These are phyloP conservation scores for Scaptomyza graminum DNA, from an alignment of 1,140 invertebrate species.

Conservation along the genomic window DNA sequence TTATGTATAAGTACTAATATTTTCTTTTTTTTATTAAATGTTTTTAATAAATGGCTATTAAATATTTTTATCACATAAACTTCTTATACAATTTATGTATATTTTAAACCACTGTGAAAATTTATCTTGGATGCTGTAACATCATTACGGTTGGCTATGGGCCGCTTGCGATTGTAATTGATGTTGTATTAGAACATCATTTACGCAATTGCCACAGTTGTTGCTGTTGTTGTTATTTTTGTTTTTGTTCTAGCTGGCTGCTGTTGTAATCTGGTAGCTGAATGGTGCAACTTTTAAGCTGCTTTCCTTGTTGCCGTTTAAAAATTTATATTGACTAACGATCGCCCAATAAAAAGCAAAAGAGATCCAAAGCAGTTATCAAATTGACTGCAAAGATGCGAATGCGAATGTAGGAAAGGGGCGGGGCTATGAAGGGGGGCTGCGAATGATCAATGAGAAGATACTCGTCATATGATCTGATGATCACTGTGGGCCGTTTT, in stretches of 20 bases:
- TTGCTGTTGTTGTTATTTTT: conserved; percentile 36
- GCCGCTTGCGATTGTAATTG: conserved; percentile 80
- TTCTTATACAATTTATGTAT: neutral
- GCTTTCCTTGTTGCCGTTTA: conserved; percentile 34
- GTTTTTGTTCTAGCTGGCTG: conserved; percentile 1
- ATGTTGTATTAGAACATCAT: conserved; percentile 82
- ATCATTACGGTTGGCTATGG: conserved; percentile 75
- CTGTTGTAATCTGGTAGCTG: conserved; percentile 38
- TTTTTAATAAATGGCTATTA: too few species aligned
- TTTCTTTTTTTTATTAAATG: too few species aligned
- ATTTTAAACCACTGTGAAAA: conserved; percentile 21
- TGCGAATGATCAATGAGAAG: conserved; percentile 32
- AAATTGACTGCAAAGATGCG: conserved; percentile 19
- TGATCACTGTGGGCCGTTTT: conserved; percentile 18
- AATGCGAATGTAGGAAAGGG: neutral
- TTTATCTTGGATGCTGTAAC: conserved; percentile 66
- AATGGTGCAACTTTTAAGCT: conserved; percentile 33
- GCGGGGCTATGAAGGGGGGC: neutral
- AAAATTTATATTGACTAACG: conserved; percentile 41
- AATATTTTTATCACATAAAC: too few species aligned
- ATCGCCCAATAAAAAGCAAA: conserved; percentile 23
- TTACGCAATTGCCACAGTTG: conserved; percentile 76
- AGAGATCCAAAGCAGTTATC: conserved; percentile 25
- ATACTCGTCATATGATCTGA: conserved; percentile 7
- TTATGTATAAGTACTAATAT: too few species aligned